Conservation (phyloP, 2,797 vertebrate genomes). For the Anomalospiza imberbis region DNA sequence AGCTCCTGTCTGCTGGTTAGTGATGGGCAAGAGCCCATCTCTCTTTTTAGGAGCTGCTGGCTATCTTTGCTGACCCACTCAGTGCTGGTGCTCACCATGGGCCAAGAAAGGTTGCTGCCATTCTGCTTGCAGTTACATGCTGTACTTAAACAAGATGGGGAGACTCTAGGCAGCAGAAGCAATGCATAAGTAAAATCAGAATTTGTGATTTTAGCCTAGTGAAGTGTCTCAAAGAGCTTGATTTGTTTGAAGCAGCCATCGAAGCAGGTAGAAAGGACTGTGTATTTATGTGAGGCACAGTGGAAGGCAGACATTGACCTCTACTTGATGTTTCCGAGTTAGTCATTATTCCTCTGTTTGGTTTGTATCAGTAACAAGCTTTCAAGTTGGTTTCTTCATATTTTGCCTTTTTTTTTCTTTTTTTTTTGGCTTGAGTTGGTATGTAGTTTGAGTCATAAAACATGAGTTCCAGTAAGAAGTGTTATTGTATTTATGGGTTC, state of each 20-base stretch:
- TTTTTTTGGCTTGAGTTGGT: not conserved
- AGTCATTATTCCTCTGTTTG: conserved; percentile 1
- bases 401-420: not conserved
- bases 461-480: not conserved
- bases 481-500: not conserved
- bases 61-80: not conserved
- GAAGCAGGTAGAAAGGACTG: not conserved
- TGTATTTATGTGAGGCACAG: not conserved
- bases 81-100: not conserved
- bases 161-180: not conserved
- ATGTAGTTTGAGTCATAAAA: not conserved
- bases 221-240: conserved; percentile 11
- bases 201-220: not conserved
- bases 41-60: not conserved
- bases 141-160: not conserved
- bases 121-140: not conserved
- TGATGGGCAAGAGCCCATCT: not conserved
- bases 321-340: conserved; percentile 14
- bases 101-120: not conserved
- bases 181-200: not conserved
- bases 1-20: not conserved
- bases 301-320: conserved; percentile 7
- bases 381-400: conserved; percentile 25
- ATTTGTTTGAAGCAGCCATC: not conserved
- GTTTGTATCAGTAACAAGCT: not conserved